phyloP scores from a whole-genome alignment of 1,140 invertebrate genomes.

The Hesperophylax magnus region DNA sequence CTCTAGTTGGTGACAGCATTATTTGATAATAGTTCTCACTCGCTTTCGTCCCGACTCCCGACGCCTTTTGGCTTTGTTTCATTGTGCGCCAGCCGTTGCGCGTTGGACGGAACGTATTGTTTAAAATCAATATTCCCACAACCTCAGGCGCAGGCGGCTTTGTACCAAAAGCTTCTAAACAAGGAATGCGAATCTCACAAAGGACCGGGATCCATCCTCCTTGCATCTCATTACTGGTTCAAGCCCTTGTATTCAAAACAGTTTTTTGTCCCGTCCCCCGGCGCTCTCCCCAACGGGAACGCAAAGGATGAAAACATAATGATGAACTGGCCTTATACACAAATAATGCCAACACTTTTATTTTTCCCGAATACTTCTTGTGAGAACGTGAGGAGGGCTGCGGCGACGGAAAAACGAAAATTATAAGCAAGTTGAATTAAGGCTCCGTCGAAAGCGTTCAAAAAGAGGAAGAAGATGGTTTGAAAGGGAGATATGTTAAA shows the following conservation, averaged over 20 bases:
- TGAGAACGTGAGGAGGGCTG: neutral
- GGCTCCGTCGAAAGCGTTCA: too few relatives aligned
- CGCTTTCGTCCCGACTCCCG: neutral
- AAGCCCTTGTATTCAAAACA: conserved; percentile 28
- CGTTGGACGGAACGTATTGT: conserved; percentile 1
- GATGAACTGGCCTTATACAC: neutral
- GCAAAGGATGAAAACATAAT: conserved; percentile 1
- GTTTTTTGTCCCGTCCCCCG: neutral
- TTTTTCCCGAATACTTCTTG: conserved; percentile 10
- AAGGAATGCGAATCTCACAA: conserved; percentile 25
- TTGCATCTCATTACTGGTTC: conserved; percentile 15
- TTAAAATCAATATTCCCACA: conserved; percentile 33
- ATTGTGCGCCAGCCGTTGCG: neutral
- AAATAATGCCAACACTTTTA: conserved; percentile 4
- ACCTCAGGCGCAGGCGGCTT: conserved; percentile 1
- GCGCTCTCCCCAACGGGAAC: neutral
- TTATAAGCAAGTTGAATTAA: too few relatives aligned
- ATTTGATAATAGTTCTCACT: too few relatives aligned
- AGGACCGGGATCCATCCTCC: conserved; percentile 16
- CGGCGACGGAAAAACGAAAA: neutral
- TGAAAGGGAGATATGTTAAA: too few relatives aligned
- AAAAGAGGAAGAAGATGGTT: too few relatives aligned
- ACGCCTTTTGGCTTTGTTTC: neutral
- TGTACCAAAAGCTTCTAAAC: neutral
- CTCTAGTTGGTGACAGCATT: too few relatives aligned